Conservation (phyloP, 2,113 vertebrate genomes). For the Alectura lathami region DNA sequence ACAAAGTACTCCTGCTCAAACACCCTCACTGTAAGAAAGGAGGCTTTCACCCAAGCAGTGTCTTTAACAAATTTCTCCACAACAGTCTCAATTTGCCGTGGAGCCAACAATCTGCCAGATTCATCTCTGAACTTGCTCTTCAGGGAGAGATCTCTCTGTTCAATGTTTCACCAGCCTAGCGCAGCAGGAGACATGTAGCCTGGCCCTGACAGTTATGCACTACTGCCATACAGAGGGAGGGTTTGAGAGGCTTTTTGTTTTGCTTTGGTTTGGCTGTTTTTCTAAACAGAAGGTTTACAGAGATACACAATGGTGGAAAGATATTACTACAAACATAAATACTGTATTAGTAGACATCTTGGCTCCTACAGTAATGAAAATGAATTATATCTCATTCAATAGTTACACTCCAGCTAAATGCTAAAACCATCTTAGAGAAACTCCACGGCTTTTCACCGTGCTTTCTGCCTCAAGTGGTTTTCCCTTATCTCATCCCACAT, state of each 20-base stretch:
- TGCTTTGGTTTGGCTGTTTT: background rate
- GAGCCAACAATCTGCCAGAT: slow-evolving; percentile 46
- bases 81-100: background rate
- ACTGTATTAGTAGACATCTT: slow-evolving; percentile 38
- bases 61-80: background rate
- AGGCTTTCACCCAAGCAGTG: background rate
- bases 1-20: background rate
- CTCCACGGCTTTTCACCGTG: background rate
- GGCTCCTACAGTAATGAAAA: slow-evolving; percentile 40
- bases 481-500: background rate
- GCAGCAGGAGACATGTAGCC: slow-evolving; percentile 15
- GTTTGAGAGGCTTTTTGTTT: background rate
- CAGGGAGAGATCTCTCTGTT: slow-evolving; percentile 27
- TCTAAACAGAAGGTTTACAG: slow-evolving; percentile 46
- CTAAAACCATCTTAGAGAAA: slow-evolving; percentile 19
- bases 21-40: background rate
- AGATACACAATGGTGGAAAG: slow-evolving; percentile 8
- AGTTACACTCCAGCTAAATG: slow-evolving; percentile 2
- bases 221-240: background rate
- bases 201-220: background rate
- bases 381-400: slow-evolving; percentile 17
- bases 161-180: background rate
- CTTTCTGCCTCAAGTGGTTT: slow-evolving; percentile 11
- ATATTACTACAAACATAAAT: slow-evolving; percentile 45
- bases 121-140: slow-evolving; percentile 17